Evolutionary conservation across 2,888 invertebrate genomes (phyloP), one percentile per base, ranked within the genome.

Genomic region (Acronicta psi): DNA sequence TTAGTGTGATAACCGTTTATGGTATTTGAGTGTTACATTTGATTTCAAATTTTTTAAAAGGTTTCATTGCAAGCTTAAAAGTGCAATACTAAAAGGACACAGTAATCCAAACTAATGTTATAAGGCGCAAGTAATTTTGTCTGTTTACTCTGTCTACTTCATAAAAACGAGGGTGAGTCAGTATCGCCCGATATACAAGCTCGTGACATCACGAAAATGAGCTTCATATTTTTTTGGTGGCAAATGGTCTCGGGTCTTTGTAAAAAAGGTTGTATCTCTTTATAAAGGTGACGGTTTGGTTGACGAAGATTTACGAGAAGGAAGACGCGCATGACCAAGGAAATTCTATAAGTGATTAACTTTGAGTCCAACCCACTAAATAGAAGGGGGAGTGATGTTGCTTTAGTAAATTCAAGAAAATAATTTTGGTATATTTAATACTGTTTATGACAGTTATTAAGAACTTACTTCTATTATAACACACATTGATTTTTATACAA

Each of bases 291-390:
- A 81, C 86, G 84, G 80, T 82, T 86, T 80, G 50, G 61, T 70
- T 82, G 86, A 86, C 81, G 82, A 87, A 82, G 86, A 88, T 87
- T 85, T 85, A 88, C 83, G 80, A 73, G 66, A 69, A 60, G 68
- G 52, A 66, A 68, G 71, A 78, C 69, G 77, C n/a, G 49, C 77
- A 75, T 74, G 77, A 74, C 75, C 74, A 70, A 67, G 53, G 45
- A 64, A 74, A 77, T 70, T 74, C 78, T 73, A 64, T 80, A 79
- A 79, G 78, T 81, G 82, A 84, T 83, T 81, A 81, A 83, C 78
- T 83, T 67, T 57, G 62, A 68, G 65, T 56, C 53, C 62, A 44
- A 43, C 38, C 34, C 43, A 65, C 56, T 73, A 68, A 75, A 68
- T 69, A 43, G 45, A 50, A 38, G 55, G 41, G 51, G 57, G 49